phyloP scores from a whole-genome alignment of 2,888 invertebrate species.

The Eilema depressum region DNA sequence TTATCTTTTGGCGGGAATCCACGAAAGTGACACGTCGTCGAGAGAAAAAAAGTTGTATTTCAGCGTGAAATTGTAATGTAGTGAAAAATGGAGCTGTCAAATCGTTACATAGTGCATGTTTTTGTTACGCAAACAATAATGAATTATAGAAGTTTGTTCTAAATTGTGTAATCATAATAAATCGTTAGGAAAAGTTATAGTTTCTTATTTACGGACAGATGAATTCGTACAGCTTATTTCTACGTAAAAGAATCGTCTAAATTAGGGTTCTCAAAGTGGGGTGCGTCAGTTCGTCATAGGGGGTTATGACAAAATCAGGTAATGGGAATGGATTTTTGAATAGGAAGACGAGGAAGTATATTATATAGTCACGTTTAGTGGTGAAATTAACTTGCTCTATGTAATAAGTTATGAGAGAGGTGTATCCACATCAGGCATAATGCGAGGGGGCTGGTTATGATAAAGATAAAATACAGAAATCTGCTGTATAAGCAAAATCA shows the following conservation, averaged over 20 bases:
- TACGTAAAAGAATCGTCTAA: not conserved
- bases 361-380: not conserved
- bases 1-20: conserved; percentile 62
- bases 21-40: conserved; percentile 54
- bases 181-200: not conserved
- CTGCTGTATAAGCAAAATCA: not conserved
- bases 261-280: not conserved
- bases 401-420: too few relatives aligned
- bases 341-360: too few relatives aligned
- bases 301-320: not conserved
- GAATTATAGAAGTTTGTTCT: not conserved
- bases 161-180: conserved; percentile 9
- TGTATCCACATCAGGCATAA: too few relatives aligned
- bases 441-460: too few relatives aligned
- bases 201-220: not conserved
- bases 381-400: too few relatives aligned
- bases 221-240: conserved; percentile 1
- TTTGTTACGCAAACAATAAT: conserved; percentile 10
- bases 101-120: conserved; percentile 22
- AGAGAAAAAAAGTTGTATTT: conserved; percentile 29
- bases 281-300: not conserved
- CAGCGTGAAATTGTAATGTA: conserved; percentile 35
- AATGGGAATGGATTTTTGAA: too few relatives aligned
- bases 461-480: too few relatives aligned
- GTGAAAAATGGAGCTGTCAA: conserved; percentile 46